These are phyloP conservation scores for Megaceryle alcyon DNA, from an alignment of 2,797 vertebrate species.

Conservation along the genomic window DNA sequence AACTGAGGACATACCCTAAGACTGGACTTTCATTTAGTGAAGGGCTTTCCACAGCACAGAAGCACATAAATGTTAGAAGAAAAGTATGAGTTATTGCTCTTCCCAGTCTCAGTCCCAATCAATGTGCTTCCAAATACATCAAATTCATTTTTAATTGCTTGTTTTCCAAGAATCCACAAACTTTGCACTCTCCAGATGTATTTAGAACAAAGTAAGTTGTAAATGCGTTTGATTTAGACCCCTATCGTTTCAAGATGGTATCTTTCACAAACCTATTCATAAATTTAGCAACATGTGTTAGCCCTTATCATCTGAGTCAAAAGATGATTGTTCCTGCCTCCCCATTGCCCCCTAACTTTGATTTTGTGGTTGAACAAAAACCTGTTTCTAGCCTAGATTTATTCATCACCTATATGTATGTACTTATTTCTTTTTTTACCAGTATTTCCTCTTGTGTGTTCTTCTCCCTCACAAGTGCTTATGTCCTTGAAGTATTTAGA, in stretches of 20 bases:
- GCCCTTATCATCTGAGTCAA: not conserved
- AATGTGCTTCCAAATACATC: not conserved
- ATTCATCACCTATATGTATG: not conserved
- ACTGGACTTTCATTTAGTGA: not conserved
- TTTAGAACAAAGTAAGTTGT: not conserved
- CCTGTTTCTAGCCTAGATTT: not conserved
- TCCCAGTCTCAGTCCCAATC: not conserved
- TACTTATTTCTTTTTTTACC: not conserved
- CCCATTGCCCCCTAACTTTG: fast-evolving
- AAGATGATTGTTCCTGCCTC: not conserved
- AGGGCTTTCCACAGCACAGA: not conserved
- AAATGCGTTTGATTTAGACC: not conserved
- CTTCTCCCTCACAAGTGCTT: not conserved
- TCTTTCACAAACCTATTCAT: not conserved
- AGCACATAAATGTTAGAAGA: not conserved
- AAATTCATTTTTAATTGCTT: not conserved
- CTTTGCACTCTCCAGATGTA: not conserved
- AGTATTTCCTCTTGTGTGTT: not conserved
- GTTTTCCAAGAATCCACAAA: not conserved
- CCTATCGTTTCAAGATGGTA: not conserved
- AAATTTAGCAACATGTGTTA: not conserved
- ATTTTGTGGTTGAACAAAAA: not conserved
- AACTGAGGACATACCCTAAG: not conserved
- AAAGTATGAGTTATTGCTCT: not conserved
- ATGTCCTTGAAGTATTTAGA: not conserved